Percentiles rank a stretch among this genome's conserved stretches.
Evolutionary conservation across 2,113 vertebrate genomes (phyloP).

Genomic region (Vidua macroura): DNA sequence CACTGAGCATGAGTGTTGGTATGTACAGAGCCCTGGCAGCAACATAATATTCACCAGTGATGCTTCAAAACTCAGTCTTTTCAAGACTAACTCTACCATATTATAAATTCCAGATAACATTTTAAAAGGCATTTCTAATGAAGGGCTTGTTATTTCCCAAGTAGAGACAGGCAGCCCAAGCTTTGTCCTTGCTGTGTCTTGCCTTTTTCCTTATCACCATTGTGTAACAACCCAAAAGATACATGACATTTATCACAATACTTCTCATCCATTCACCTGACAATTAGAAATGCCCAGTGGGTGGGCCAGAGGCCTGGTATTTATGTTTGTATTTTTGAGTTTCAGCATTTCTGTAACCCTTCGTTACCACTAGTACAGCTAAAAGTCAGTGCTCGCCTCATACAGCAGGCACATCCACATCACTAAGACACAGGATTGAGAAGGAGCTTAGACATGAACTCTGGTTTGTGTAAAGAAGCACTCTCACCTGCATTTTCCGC

Average conservation of each 20-base stretch:
- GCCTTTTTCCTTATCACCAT: background rate
- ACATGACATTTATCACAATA: slow-evolving; percentile 77
- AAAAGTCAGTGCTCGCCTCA: background rate
- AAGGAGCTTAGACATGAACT: background rate
- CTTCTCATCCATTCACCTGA: slow-evolving; percentile 68
- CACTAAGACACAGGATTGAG: background rate
- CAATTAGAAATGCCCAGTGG: slow-evolving; percentile 68
- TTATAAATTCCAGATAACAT: background rate
- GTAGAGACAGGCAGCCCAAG: background rate
- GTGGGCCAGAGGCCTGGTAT: slow-evolving; percentile 47
- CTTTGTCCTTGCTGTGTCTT: background rate
- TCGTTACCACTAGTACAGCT: slow-evolving; percentile 20
- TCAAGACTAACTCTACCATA: background rate
- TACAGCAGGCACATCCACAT: background rate
- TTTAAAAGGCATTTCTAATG: background rate
- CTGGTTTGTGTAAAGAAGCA: background rate
- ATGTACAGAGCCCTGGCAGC: background rate
- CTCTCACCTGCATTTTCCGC: background rate
- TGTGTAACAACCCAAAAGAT: slow-evolving; percentile 47
- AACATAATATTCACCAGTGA: background rate
- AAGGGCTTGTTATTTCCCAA: background rate
- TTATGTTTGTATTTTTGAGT: slow-evolving; percentile 55
- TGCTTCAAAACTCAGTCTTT: background rate
- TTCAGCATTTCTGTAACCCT: slow-evolving; percentile 63
- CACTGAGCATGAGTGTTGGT: rapidly evolving